phyloP scores from a whole-genome alignment of 2,113 vertebrate genomes.

The Saguinus midas region DNA sequence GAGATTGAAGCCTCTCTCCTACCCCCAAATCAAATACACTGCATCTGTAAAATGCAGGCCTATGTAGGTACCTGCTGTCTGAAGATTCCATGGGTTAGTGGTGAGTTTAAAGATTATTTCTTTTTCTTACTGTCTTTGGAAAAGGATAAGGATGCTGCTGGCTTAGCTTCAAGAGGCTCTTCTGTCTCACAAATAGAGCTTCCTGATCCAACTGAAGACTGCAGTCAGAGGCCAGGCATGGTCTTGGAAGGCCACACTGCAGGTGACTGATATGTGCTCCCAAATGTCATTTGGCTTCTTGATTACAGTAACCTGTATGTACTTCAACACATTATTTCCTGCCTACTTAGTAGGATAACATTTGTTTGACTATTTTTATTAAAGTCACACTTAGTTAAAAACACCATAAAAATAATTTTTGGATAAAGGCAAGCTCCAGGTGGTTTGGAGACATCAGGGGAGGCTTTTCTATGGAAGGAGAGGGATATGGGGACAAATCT shows the following conservation, averaged over 20 bases:
- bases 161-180: not conserved
- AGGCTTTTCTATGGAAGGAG: not conserved
- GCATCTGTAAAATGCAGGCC: not conserved
- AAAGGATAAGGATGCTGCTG: not conserved
- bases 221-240: no score
- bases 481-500: no score
- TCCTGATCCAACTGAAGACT: not conserved
- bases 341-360: not conserved
- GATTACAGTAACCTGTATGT: not conserved
- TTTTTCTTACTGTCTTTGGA: not conserved
- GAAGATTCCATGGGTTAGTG: not conserved
- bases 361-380: not conserved
- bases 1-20: not conserved
- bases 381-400: not conserved
- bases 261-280: not conserved
- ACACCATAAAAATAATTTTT: not conserved
- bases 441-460: no score
- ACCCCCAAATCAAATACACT: fast-evolving
- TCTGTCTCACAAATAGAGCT: not conserved
- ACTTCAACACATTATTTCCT: not conserved
- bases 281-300: not conserved
- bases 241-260: fast-evolving
- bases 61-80: not conserved
- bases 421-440: not conserved
- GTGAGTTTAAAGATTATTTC: not conserved